Evolutionary conservation across 2,888 invertebrate genomes (phyloP).

Genomic region (Hypomecis atomaria): DNA sequence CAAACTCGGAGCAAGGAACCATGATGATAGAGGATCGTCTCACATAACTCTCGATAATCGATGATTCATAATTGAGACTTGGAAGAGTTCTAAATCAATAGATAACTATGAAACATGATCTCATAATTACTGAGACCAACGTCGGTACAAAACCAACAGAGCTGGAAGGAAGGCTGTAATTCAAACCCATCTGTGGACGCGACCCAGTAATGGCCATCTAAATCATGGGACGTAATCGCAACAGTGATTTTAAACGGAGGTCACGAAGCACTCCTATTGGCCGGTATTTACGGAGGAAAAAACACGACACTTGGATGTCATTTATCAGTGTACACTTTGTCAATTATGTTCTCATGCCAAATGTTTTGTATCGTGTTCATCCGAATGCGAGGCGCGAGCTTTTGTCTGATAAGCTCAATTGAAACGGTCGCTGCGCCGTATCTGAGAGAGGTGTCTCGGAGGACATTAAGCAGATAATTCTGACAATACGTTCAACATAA

Average conservation of each 20-base stretch:
- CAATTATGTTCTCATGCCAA: slow-evolving; percentile 48
- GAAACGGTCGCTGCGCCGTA: slow-evolving; percentile 44
- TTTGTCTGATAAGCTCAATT: slow-evolving; percentile 23
- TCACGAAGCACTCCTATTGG: slow-evolving; percentile 75
- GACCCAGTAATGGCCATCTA: slow-evolving; percentile 75
- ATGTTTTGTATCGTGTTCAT: slow-evolving; percentile 43
- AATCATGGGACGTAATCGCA: slow-evolving; percentile 79
- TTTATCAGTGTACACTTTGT: slow-evolving; percentile 68
- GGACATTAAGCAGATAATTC: slow-evolving; percentile 63
- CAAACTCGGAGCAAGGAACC: slow-evolving; percentile 60
- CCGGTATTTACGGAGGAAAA: slow-evolving; percentile 74
- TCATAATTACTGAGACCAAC: slow-evolving; percentile 75
- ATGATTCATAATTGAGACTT: slow-evolving; percentile 79
- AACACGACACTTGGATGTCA: slow-evolving; percentile 56
- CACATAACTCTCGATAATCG: slow-evolving; percentile 74
- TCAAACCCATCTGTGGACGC: slow-evolving; percentile 76
- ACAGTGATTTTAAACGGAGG: slow-evolving; percentile 76
- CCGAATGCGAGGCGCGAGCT: slow-evolving; percentile 43
- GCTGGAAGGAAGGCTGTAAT: slow-evolving; percentile 75
- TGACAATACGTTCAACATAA: slow-evolving; percentile 68
- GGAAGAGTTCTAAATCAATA: slow-evolving; percentile 77
- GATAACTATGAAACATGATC: slow-evolving; percentile 79
- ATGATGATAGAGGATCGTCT: slow-evolving; percentile 67
- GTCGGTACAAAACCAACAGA: slow-evolving; percentile 75
- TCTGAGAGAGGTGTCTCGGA: slow-evolving; percentile 67